A percentile compares a stretch with the other conserved stretches of the same genome.
Evolutionary conservation across 2,113 vertebrate genomes (phyloP).

Genomic region (Syngnathus floridae): DNA sequence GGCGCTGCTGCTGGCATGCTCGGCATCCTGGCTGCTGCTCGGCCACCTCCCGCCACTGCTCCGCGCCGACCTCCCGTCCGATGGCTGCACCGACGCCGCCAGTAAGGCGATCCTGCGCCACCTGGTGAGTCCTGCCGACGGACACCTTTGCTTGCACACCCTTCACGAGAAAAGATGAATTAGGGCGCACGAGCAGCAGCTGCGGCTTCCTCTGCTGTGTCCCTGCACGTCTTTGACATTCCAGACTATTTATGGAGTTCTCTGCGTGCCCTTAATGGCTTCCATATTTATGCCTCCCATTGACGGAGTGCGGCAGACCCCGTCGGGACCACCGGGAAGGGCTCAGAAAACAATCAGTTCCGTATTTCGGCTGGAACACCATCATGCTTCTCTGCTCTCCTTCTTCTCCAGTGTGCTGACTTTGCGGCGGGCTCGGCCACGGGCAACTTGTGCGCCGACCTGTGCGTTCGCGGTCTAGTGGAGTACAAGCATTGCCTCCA

Average conservation of each 20-base stretch:
- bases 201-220: neutral
- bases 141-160: neutral
- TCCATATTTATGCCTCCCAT: neutral
- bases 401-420: conserved; percentile 77
- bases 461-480: conserved; percentile 78
- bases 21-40: neutral
- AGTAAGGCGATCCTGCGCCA: conserved; percentile 9
- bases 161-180: too few species aligned
- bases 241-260: neutral
- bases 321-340: neutral
- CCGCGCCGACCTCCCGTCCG: neutral
- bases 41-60: neutral
- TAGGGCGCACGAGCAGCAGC: neutral
- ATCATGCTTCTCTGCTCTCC: too few species aligned
- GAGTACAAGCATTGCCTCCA: conserved; percentile 87
- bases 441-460: conserved; percentile 87
- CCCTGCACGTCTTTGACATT: conserved; percentile 1
- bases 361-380: too few species aligned
- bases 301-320: neutral
- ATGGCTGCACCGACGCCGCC: neutral
- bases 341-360: neutral
- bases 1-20: neutral
- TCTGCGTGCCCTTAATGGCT: neutral
- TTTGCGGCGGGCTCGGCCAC: conserved; percentile 76
- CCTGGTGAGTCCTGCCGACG: neutral